Evolutionary conservation across 2,797 vertebrate species (phyloP).

Genomic region (Sphenopsis melanotis): DNA sequence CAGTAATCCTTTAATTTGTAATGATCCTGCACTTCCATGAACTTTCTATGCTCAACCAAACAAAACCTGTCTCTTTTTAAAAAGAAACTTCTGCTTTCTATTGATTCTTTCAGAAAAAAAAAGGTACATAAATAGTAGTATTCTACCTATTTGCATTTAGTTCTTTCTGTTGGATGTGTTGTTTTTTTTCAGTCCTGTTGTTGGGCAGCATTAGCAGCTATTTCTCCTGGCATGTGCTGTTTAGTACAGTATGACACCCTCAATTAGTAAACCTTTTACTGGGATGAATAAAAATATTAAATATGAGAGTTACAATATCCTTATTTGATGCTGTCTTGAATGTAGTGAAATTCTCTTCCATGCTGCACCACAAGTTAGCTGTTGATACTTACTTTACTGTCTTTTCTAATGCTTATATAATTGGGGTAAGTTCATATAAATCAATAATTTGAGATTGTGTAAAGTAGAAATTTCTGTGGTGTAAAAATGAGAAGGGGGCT

Average conservation of each 20-base stretch:
- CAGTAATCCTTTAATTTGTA: neutral
- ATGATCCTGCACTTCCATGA: neutral
- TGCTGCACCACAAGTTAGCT: neutral
- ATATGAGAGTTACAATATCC: neutral
- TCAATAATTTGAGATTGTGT: neutral
- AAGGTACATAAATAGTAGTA: accelerated
- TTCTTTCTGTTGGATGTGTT: neutral
- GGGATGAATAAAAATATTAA: neutral
- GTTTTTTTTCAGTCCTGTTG: neutral
- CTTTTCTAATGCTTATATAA: neutral
- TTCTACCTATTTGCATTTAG: neutral
- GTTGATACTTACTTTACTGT: neutral
- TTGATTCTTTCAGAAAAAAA: neutral
- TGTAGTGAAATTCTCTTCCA: neutral
- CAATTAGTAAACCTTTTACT: neutral
- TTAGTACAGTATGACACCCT: neutral
- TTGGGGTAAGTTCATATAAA: neutral
- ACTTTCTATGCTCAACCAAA: neutral
- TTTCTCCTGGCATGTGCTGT: neutral
- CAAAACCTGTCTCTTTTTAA: neutral
- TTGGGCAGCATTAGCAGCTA: neutral
- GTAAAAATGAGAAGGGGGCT: neutral
- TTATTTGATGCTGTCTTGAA: neutral
- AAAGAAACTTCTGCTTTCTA: neutral
- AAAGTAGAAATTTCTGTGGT: neutral